Evolutionary conservation across 1,140 invertebrate genomes (phyloP), one percentile per base, ranked within the genome.

Genomic region (Proctacanthus coquilletti): DNA sequence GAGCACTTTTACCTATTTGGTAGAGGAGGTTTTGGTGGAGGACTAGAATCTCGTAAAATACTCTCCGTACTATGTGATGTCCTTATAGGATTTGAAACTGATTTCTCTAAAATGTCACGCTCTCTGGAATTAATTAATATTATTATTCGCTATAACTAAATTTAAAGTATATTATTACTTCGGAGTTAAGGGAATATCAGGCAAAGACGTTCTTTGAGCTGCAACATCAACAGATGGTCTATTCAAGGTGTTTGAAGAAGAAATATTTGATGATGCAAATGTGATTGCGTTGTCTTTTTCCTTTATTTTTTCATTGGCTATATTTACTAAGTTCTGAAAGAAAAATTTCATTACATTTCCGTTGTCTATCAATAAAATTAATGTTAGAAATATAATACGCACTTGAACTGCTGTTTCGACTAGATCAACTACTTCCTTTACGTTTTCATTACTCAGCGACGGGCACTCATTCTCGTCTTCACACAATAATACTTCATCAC

Each of bases 21-120:
- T 44, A 84, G 62, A 30, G 86, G 85, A 30, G 87, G 87, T 64
- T 92, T 92, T 3, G 86, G 86, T 35, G 86, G 86, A 38, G 57
- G 63, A 61, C 69, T 70, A 45, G 67, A 65, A 60, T 75, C 71
- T 41, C 68, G 46, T 41, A 66, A 44, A 38, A 66, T 65, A 45
- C 54, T 60, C 59, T 84, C 81, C 4, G 77, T 79, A 49, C 80
- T 83, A 49, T 82, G 78, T 32, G 80, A 82, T 43, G 67, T 69
- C 36, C 72, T 63, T 44, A 76, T 70, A 25, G 68, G 62, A 49
- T 57, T 68, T 40, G 56, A 61, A 42, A 59, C 60, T 42, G 62
- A 49, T 46, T 60, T 52, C 23, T 56, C 54, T 27, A 60, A 49
- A 32, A 49, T 59, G 44, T 59, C 56, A 39, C 56, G 56, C 36